phyloP scores from a whole-genome alignment of 2,888 invertebrate genomes.

The Eristalis tenax region DNA sequence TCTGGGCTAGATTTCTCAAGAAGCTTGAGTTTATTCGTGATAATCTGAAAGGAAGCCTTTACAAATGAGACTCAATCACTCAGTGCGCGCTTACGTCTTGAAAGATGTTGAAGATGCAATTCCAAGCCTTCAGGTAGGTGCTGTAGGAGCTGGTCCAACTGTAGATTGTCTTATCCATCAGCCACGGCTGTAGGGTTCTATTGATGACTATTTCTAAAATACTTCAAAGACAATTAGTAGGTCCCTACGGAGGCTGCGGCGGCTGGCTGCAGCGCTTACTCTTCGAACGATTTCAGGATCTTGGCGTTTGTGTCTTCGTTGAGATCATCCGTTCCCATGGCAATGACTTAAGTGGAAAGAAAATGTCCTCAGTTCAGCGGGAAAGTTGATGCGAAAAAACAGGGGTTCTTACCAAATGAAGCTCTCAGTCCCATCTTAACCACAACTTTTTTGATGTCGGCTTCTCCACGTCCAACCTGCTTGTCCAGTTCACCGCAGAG shows the following conservation, averaged over 20 bases:
- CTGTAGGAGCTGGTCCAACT: background rate
- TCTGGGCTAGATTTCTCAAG: background rate
- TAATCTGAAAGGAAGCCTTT: background rate
- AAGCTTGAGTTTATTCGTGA: constrained; percentile 1
- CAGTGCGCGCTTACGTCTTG: background rate
- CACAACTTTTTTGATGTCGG: background rate
- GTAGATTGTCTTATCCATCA: background rate
- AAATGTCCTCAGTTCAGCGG: too few species aligned
- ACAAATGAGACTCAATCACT: background rate
- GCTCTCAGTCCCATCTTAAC: background rate
- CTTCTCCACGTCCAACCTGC: constrained; percentile 13
- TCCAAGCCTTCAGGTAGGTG: background rate
- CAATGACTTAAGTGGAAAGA: background rate
- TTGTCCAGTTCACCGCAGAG: constrained; percentile 9
- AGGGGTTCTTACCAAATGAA: constrained; percentile 18
- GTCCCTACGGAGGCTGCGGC: background rate
- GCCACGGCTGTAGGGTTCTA: constrained; percentile 12
- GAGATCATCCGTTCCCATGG: background rate
- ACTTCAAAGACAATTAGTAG: background rate
- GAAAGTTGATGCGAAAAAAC: too few species aligned
- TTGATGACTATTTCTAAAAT: background rate
- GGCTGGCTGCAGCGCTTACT: background rate
- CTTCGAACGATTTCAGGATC: background rate
- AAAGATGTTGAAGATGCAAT: background rate
- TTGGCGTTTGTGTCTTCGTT: background rate